These are phyloP conservation scores for Diorhabda sublineata DNA, from an alignment of 1,140 invertebrate genomes.

Conservation along the genomic window DNA sequence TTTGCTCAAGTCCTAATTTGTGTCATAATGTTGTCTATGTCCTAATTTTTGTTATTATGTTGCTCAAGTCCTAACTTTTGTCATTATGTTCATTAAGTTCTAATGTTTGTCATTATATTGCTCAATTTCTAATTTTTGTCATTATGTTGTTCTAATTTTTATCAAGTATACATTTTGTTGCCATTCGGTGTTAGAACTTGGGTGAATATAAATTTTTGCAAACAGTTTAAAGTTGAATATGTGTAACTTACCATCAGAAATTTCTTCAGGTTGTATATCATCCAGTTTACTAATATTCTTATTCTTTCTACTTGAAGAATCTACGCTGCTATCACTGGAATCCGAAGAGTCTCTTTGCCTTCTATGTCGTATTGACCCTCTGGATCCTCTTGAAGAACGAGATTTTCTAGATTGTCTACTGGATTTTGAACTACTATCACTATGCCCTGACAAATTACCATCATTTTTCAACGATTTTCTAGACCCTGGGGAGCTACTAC, in stretches of 20 bases:
- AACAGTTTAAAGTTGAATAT: no score
- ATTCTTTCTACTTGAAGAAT: conserved; percentile 40
- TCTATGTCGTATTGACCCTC: conserved; percentile 28
- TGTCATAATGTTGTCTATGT: no score
- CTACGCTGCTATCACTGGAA: conserved; percentile 43
- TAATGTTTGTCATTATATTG: no score
- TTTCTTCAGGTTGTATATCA: conserved; percentile 44
- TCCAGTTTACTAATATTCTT: conserved; percentile 30
- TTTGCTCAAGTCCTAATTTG: no score
- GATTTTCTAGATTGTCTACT: conserved; percentile 32
- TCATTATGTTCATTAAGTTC: no score
- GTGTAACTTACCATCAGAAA: conserved; percentile 41
- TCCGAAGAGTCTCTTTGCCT: conserved; percentile 41
- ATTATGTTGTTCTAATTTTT: no score
- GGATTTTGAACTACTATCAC: conserved; percentile 24
- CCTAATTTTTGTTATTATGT: no score
- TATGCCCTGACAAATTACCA: conserved; percentile 26
- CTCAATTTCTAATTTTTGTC: no score
- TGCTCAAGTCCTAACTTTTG: no score
- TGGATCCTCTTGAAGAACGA: conserved; percentile 32
- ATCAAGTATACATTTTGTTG: no score
- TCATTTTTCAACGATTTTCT: conserved; percentile 3
- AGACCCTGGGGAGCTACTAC: conserved; percentile 11
- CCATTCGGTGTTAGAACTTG: no score
- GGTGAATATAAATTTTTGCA: no score